Evolutionary conservation across 2,888 invertebrate species (phyloP), one percentile per base, ranked within the genome.

Genomic region (Rugalucina vietnamica): DNA sequence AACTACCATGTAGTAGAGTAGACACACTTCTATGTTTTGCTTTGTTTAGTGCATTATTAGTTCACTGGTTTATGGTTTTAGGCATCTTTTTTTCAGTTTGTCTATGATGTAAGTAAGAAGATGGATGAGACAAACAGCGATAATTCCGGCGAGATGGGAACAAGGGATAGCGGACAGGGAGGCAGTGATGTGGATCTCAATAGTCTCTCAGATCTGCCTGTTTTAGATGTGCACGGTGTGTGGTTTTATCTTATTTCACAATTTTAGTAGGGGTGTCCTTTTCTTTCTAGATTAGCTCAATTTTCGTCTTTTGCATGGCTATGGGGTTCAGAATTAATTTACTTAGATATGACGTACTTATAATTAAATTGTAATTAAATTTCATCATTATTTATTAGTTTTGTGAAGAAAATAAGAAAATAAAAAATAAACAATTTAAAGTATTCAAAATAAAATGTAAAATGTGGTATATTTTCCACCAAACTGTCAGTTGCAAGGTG

Each of bases 111-210:
- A 2, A 34, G 69, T 34, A 87, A 73, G 76, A 85, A 81, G 60
- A 65, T 76, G 27, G 87, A 87, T 57, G 87, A 87, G 49, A 84
- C 84, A 21, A 84, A 79, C 69, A 88, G 88, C 60, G 84, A 88
- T 60, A 84, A 85, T 50, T 86, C 85, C 18, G 84, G 78, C 1
- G 88, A 88, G 76, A 81, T 88, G 76, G 84, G 82, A 27, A 88
- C 88, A 54, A 69, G 82, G 34, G 89, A 89, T 76, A 88, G 87
- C 29, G 89, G 88, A 32, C 87, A 85, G 65, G 89, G 89, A 34
- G 87, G 87, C 49, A 89, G 87, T 84, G 89, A 88, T 29, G 77
- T 86, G 3, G 89, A 89, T 36, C 70, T 83, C 27, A 86, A 85
- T 70, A 85, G 86, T 50, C 54, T 86, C 14, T 76, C 81, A 57